Evolutionary conservation across 2,888 invertebrate genomes (phyloP), one percentile per base, ranked within the genome.

Genomic region (Dryococelus australis): DNA sequence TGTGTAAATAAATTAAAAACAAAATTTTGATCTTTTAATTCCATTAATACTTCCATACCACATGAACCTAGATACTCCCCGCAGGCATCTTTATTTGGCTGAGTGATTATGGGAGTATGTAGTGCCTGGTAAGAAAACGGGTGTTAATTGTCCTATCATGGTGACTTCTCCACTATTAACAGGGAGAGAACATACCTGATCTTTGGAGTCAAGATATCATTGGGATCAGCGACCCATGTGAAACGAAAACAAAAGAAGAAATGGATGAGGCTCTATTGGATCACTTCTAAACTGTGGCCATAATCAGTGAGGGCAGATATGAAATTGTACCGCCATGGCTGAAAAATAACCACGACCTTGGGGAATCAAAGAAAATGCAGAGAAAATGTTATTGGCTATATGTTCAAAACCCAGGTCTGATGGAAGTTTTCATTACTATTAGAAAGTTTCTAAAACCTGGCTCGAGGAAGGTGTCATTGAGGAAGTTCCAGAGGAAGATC

Each of bases 401-500:
- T n/a, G 3, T 12, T 16, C 84, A 47, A 26, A 27, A 84, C 84
- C 26, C 24, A 28, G 4, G 0, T 24, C 9, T 27, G 12, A 43
- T 12, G 12, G 35, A 13, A 43, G 12, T 3, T 84, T 20, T 28
- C 12, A 84, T 24, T 16, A 84, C 4, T 84, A 84, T 35, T 12
- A 84, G 4, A 6, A n/a, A 20, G n/a, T 84, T 84, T 84, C 26
- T 10, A 26, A 28, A 24, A 35, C n/a, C 43, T 27, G 0, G 35
- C 35, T 84, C 13, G 28, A 43, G n/a, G 84, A 84, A 84, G 4
- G 35, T 84, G n/a, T 84, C 5, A 84, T 84, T n/a, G 84, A 84
- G 35, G 84, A 28, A 35, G 84, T 8, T n/a, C 84, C 84, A 24
- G 43, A 43, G n/a, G 12, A 12, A 43, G 28, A 28, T 10, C 13